A percentile compares a stretch with the other conserved stretches of the same genome.
phyloP scores from a whole-genome alignment of 92 coral and sea anemone genomes.

The Actinernus sp. region DNA sequence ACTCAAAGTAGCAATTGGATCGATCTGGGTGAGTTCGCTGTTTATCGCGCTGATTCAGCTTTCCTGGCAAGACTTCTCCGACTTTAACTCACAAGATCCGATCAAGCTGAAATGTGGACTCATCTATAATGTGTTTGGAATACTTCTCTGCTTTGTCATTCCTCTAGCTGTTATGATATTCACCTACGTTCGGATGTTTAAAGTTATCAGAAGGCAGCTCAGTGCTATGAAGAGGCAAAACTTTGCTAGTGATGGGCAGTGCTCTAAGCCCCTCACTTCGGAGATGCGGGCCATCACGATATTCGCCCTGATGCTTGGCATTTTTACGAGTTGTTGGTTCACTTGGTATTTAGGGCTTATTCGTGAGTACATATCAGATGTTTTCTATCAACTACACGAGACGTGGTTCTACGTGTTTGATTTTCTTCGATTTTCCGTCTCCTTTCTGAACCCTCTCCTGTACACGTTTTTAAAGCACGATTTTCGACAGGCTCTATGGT shows the following conservation, averaged over 20 bases:
- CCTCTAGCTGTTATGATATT: slow-evolving; percentile 81
- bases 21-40: slow-evolving; percentile 80
- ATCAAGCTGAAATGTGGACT: slow-evolving; percentile 56
- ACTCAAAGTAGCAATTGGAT: slow-evolving; percentile 47
- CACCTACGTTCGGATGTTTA: slow-evolving; percentile 84
- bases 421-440: slow-evolving; percentile 87
- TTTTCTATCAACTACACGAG: slow-evolving; percentile 36
- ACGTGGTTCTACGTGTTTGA: slow-evolving; percentile 73
- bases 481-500: slow-evolving; percentile 69
- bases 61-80: slow-evolving; percentile 71
- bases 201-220: slow-evolving; percentile 85
- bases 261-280: slow-evolving; percentile 49
- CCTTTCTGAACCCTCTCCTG: slow-evolving; percentile 88
- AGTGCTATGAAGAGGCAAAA: slow-evolving; percentile 69
- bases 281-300: slow-evolving; percentile 91
- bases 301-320: slow-evolving; percentile 89
- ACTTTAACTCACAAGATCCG: slow-evolving; percentile 39
- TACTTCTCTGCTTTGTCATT: slow-evolving; percentile 65
- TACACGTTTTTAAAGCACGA: slow-evolving; percentile 92
- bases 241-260: slow-evolving; percentile 44
- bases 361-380: slow-evolving; percentile 19
- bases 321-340: slow-evolving; percentile 89
- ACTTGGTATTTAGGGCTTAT: slow-evolving; percentile 85
- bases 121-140: slow-evolving; percentile 69
- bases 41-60: slow-evolving; percentile 84